Conservation (phyloP, 1,140 invertebrate species). For the Pogonomyrmex barbatus region DNA sequence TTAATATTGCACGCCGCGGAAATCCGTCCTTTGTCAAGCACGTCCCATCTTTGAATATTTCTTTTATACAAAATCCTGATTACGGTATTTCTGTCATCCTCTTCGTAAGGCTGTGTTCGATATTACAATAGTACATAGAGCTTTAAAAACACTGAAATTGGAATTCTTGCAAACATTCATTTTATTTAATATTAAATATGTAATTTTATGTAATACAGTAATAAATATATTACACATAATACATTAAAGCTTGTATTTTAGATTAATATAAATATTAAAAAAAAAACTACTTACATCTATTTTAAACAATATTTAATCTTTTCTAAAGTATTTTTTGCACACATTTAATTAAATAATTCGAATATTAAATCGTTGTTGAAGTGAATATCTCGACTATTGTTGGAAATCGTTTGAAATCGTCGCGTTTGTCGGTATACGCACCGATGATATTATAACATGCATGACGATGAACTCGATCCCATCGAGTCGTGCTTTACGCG, state of each 20-base stretch:
- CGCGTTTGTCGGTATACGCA: not conserved
- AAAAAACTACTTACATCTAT: not conserved
- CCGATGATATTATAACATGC: slow-evolving; percentile 42
- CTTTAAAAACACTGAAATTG: not conserved
- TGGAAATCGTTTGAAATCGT: slow-evolving; percentile 8
- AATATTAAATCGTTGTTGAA: not conserved
- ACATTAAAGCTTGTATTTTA: not conserved
- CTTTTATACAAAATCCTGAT: slow-evolving; percentile 25
- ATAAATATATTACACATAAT: not conserved
- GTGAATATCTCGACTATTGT: not conserved
- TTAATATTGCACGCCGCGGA: slow-evolving; percentile 47
- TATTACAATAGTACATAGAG: not conserved
- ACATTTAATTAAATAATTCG: not conserved
- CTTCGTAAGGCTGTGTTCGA: not conserved
- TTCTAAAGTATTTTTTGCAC: not conserved
- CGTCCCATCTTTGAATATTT: slow-evolving; percentile 26
- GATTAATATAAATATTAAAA: not conserved
- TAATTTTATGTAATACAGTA: slow-evolving; percentile 1
- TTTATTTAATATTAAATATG: not conserved
- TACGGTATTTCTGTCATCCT: not conserved
- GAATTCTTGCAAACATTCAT: not conserved
- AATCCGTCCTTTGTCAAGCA: not conserved
- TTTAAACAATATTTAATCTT: not conserved
- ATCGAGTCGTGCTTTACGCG: slow-evolving; percentile 43
- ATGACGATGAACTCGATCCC: slow-evolving; percentile 41